Base-by-base conservation (phyloP, 2,888 invertebrate species). In the Dorcus parallelipipedus region DNA sequence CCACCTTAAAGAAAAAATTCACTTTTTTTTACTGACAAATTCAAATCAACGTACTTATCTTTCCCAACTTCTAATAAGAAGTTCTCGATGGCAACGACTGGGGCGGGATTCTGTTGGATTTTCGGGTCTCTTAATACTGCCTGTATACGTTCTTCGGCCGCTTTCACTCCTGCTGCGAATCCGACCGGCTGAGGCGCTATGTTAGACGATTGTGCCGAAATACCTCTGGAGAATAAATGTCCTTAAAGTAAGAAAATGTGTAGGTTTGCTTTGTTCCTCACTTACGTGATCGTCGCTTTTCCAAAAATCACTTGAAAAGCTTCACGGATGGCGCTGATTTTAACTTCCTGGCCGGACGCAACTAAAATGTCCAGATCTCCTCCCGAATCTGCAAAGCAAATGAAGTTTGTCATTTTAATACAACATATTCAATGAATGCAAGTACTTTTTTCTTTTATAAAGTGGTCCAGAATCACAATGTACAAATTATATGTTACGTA, bases 301-400 rank as follows among this genome's bases (percentile, higher is more conserved):
- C 91, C 91, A 78, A 93, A 92, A 1, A 89, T 84, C 40, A 81
- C 78, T 73, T 91, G 91, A 71, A 93, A 91, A 43, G 91, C 92
- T 75, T 93, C 91, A 71, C 91, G 81, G 9, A 93, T 78, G 2
- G 91, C 86, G 65, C 86, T 85, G 38, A 93, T 81, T 80, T 91
- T 90, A 3, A 84, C 83, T 69, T 91, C 91, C 73, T 90, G 88
- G 59, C 87, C 86, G 1, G 91, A 90, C 3, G 91, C 88, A 2
- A 93, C 90, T 20, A 90, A 80, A 7, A 93, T 76, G 70, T 88
- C 84, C 26, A 90, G 77, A 72, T 90, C 90, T 9, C 91, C 91
- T n/a, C 90, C 91, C 64, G 89, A 87, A 80, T 88, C 91, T 92
- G 75, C 58, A 81, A 79, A 55, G 63, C 70, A 70, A 59, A 63